A percentile compares a stretch with the other conserved stretches of the same genome.
phyloP scores from a whole-genome alignment of 2,797 vertebrate genomes.

The Siniperca obscura region DNA sequence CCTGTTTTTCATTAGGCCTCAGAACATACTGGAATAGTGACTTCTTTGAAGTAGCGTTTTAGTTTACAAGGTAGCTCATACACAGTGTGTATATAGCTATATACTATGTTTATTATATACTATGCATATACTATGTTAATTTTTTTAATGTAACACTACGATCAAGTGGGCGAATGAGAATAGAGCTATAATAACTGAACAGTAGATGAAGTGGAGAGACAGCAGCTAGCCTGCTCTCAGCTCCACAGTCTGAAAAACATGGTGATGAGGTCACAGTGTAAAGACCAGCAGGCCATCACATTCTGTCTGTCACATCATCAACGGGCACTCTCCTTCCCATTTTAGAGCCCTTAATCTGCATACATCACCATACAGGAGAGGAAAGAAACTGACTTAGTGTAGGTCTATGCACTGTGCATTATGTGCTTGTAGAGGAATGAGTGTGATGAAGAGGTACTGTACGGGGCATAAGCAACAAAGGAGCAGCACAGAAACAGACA shows the following conservation, averaged over 20 bases:
- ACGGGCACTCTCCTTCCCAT: conserved; percentile 54
- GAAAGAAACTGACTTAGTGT: conserved; percentile 33
- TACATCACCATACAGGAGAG: conserved; percentile 65
- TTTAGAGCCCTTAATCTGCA: conserved; percentile 68
- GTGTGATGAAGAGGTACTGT: conserved; percentile 56
- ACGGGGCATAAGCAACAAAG: conserved; percentile 7
- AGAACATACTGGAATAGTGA: conserved; percentile 24
- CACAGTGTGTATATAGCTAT: background rate
- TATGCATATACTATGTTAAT: background rate
- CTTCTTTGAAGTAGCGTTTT: conserved; percentile 38
- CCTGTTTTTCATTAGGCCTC: conserved; percentile 66
- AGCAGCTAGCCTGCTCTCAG: conserved; percentile 45
- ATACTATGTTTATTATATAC: background rate
- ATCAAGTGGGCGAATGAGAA: conserved; percentile 51
- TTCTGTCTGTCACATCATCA: conserved; percentile 74
- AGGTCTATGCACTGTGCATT: conserved; percentile 58
- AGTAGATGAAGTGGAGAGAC: conserved; percentile 53
- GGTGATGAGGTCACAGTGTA: conserved; percentile 77
- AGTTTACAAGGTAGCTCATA: conserved; percentile 23
- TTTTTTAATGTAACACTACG: conserved; percentile 26
- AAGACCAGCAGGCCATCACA: conserved; percentile 76
- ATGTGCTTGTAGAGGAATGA: conserved; percentile 61
- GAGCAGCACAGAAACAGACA: conserved; percentile 32
- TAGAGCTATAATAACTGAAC: conserved; percentile 55
- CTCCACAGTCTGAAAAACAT: conserved; percentile 51